phyloP scores from a whole-genome alignment of 2,113 vertebrate species.

The Oncorhynchus gorbuscha region DNA sequence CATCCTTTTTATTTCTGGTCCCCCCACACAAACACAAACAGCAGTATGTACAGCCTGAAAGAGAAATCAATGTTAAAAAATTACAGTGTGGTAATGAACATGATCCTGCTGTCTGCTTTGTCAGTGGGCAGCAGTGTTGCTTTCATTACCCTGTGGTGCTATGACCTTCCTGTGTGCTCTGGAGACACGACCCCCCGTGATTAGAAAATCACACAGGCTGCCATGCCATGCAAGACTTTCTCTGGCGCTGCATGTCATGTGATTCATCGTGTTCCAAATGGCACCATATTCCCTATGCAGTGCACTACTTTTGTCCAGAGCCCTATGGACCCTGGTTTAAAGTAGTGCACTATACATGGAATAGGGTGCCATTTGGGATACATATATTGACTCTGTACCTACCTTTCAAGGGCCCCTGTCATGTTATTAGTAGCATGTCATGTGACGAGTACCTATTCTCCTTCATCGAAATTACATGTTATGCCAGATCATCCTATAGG shows the following conservation, averaged over 20 bases:
- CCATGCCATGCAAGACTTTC: background rate
- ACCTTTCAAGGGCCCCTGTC: too few relatives aligned
- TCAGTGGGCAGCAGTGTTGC: background rate
- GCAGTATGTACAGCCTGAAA: conserved; percentile 14
- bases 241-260: background rate
- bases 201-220: background rate
- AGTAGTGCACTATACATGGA: too few relatives aligned
- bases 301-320: too few relatives aligned
- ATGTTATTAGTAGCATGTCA: too few relatives aligned
- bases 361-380: too few relatives aligned
- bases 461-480: too few relatives aligned
- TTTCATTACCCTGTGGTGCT: background rate
- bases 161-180: background rate
- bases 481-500: too few relatives aligned
- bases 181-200: background rate
- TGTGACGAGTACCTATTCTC: too few relatives aligned
- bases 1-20: background rate
- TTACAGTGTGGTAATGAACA: conserved; percentile 42
- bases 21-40: background rate
- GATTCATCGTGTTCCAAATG: too few relatives aligned
- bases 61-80: conserved; percentile 40
- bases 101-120: conserved; percentile 21
- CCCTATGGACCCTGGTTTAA: too few relatives aligned
- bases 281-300: too few relatives aligned
- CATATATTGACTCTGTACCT: too few relatives aligned